Evolutionary conservation across 1,140 invertebrate species (phyloP).

Genomic region (Arctopsyche grandis): DNA sequence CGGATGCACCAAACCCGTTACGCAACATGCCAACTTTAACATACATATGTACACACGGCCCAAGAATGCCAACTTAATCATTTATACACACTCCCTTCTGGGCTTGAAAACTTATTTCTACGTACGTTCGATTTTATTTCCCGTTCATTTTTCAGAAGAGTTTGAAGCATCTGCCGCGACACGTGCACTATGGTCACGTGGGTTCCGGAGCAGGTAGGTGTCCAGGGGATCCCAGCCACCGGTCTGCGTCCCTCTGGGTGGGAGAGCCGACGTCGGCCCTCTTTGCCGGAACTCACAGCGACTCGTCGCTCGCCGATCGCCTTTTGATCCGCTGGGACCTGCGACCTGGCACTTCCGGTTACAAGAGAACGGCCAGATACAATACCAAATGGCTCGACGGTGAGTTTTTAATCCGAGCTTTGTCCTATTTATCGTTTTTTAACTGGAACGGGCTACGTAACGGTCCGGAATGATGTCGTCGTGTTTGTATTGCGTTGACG

Average conservation of each 20-base stretch:
- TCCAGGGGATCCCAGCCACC: constrained; percentile 27
- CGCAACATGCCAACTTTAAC: too few relatives aligned
- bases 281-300: constrained; percentile 24
- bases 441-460: too few relatives aligned
- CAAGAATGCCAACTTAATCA: too few relatives aligned
- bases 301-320: constrained; percentile 29
- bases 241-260: constrained; percentile 21
- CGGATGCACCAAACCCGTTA: too few relatives aligned
- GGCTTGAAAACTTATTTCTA: too few relatives aligned
- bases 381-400: constrained; percentile 52
- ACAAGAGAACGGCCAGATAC: constrained; percentile 49
- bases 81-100: too few relatives aligned
- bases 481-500: not conserved
- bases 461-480: too few relatives aligned
- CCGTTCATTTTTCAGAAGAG: constrained; percentile 39
- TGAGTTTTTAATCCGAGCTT: constrained; percentile 32
- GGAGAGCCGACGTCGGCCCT: constrained; percentile 9
- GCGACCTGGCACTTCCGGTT: constrained; percentile 31
- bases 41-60: too few relatives aligned
- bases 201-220: constrained; percentile 45
- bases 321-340: constrained; percentile 50
- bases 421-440: not conserved
- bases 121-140: too few relatives aligned
- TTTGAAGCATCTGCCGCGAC: constrained; percentile 49
- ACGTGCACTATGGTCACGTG: constrained; percentile 47